Base-by-base conservation (phyloP, 2,888 invertebrate species). In the Zygaena filipendulae region DNA sequence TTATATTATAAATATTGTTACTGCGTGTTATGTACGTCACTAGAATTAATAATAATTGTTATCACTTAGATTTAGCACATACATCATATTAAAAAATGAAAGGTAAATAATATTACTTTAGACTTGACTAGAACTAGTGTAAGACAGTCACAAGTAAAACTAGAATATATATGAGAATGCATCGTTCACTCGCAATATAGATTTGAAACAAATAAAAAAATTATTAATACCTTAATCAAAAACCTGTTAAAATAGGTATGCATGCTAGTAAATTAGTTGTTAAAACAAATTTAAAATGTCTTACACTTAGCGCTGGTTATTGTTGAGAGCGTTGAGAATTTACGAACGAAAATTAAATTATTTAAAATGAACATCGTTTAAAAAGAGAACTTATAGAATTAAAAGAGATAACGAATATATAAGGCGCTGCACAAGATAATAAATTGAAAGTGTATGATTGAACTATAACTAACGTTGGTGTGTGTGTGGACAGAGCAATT, bases 401-500 rank as follows among this genome's bases (percentile, higher is more conserved):
- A n/a, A n/a, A n/a, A n/a, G n/a, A n/a, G n/a, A n/a, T n/a, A n/a
- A n/a, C n/a, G n/a, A n/a, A n/a, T n/a, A n/a, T n/a, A n/a, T n/a
- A n/a, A n/a, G n/a, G n/a, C n/a, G n/a, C n/a, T n/a, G n/a, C n/a
- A n/a, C n/a, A n/a, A n/a, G n/a, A n/a, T n/a, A n/a, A n/a, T n/a
- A n/a, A n/a, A 42, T 38, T 46, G 31, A 38, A 42, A 42, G 36
- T 39, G 38, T 35, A 36, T 23, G 29, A 40, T 40, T 39, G 29
- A 30, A 40, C 32, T 38, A n/a, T n/a, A n/a, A n/a, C n/a, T n/a
- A n/a, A n/a, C n/a, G n/a, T n/a, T n/a, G n/a, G n/a, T n/a, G 54
- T 74, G 56, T 74, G 64, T 79, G 68, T 69, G 55, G 58, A 74
- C 77, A 96, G 99, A 99, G 74, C 99, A 99, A 94, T 84, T 99